phyloP scores from a whole-genome alignment of 2,113 vertebrate species.

The Rhea americana region DNA sequence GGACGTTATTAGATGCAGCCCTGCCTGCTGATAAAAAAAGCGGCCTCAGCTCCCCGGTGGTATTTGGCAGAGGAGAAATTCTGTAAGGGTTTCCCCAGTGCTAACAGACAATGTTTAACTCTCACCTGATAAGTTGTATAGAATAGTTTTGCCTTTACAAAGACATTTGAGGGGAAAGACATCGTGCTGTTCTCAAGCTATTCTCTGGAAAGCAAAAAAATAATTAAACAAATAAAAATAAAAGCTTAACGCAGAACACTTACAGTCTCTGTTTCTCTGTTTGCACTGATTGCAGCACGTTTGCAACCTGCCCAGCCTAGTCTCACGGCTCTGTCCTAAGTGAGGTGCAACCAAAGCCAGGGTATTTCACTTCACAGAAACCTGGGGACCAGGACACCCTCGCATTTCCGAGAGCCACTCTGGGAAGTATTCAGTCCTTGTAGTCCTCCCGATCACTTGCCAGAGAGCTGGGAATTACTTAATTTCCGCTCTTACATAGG shows the following conservation, averaged over 20 bases:
- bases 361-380: accelerated
- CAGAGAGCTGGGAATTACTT: no score
- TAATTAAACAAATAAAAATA: background rate
- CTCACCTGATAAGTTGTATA: accelerated
- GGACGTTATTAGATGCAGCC: background rate
- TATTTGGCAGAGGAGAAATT: background rate
- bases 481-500: no score
- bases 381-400: background rate
- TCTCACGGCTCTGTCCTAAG: no score
- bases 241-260: background rate
- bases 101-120: accelerated
- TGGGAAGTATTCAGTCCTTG: accelerated
- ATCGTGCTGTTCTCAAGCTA: accelerated
- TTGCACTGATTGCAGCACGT: no score
- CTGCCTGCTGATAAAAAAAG: background rate
- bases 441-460: no score
- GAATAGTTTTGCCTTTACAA: accelerated
- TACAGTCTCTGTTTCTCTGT: background rate
- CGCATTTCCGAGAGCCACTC: accelerated
- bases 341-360: background rate
- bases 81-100: accelerated
- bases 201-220: background rate
- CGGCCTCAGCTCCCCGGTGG: background rate
- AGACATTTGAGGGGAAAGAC: background rate
- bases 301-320: background rate